Evolutionary conservation across 1,140 invertebrate species (phyloP).

Genomic region (Argopecten irradians): DNA sequence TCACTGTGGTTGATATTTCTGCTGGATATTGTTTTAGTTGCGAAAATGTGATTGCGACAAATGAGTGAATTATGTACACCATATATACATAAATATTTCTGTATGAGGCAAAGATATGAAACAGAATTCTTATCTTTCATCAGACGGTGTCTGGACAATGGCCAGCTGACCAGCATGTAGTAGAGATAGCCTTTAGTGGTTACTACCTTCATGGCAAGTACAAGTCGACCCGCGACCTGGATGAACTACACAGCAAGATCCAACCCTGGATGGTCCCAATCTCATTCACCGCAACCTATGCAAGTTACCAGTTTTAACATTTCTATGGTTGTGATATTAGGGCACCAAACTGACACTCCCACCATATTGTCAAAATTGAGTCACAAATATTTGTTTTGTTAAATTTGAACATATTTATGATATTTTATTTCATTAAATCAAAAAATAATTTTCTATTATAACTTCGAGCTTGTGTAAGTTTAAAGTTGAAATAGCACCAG

Average conservation of each 20-base stretch:
- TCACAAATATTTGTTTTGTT: neutral
- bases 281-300: neutral
- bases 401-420: neutral
- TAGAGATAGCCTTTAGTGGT: constrained; percentile 81
- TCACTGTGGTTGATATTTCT: too few relatives aligned
- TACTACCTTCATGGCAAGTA: constrained; percentile 82
- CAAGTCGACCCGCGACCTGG: constrained; percentile 76
- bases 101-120: neutral
- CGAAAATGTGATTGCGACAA: neutral
- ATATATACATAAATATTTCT: neutral
- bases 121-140: neutral
- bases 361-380: neutral
- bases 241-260: neutral
- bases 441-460: neutral
- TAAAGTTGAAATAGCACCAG: neutral
- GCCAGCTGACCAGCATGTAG: constrained; percentile 46
- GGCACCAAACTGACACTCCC: neutral
- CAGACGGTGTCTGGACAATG: constrained; percentile 46
- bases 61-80: neutral
- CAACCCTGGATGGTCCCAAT: neutral
- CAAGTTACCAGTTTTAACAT: constrained; percentile 3
- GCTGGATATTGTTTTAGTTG: too few relatives aligned
- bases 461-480: neutral
- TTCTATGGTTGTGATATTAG: neutral
- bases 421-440: neutral